Percentiles rank a stretch among this genome's conserved stretches.
phyloP scores from a whole-genome alignment of 2,797 vertebrate genomes.

The Nasua narica region DNA sequence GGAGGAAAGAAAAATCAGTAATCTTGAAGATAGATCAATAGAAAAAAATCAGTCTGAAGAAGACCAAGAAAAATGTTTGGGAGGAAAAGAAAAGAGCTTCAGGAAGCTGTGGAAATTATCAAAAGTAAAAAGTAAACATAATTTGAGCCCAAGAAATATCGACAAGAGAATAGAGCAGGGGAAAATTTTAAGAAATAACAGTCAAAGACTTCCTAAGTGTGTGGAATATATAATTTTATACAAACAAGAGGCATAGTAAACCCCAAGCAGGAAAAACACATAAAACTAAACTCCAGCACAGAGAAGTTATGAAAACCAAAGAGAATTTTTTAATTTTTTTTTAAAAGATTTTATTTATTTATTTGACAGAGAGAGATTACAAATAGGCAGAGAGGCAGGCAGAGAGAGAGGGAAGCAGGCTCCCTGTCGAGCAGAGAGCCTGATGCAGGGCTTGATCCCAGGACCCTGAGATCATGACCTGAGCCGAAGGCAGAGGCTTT shows the following conservation, averaged over 20 bases:
- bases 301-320: neutral
- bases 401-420: too few species aligned
- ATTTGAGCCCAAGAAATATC: neutral
- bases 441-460: too few species aligned
- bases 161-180: neutral
- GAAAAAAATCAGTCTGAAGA: neutral
- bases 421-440: too few species aligned
- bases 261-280: neutral
- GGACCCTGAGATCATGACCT: too few species aligned
- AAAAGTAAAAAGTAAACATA: neutral
- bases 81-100: neutral
- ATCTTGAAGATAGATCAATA: neutral
- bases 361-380: too few species aligned
- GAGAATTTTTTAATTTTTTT: neutral
- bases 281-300: neutral
- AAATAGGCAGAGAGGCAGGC: too few species aligned
- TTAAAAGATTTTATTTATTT: too few species aligned
- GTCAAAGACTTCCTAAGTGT: neutral
- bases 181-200: neutral
- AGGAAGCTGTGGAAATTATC: neutral
- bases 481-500: too few species aligned
- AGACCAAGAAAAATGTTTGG: neutral
- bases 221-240: neutral
- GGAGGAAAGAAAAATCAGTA: neutral
- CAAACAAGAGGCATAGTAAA: neutral